Evolutionary conservation across 92 coral and sea anemone species (phyloP).

Genomic region (Epizoanthus scotinus): DNA sequence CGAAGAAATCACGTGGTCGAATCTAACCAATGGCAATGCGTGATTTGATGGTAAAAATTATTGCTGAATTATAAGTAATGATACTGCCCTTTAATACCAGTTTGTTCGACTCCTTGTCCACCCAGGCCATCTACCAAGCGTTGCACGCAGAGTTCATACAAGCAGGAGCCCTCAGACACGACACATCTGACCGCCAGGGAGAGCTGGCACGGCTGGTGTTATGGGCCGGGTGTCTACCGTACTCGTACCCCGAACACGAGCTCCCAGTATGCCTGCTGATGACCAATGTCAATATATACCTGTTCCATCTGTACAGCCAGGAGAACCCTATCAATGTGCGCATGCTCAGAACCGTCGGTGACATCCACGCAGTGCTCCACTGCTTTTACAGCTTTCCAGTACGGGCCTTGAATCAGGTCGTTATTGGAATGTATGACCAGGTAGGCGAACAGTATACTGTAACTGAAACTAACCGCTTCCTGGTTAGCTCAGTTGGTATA

Average conservation of each 20-base stretch:
- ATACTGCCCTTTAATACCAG: background rate
- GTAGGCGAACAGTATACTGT: constrained; percentile 12
- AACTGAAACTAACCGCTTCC: too few relatives aligned
- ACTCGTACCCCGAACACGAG: constrained; percentile 90
- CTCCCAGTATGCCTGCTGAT: constrained; percentile 89
- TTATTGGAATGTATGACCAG: constrained; percentile 88
- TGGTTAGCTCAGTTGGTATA: too few relatives aligned
- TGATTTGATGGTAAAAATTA: too few relatives aligned
- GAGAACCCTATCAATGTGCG: constrained; percentile 38
- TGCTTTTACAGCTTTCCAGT: constrained; percentile 85
- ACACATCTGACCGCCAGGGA: constrained; percentile 59
- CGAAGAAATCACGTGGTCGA: too few relatives aligned
- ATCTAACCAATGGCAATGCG: too few relatives aligned
- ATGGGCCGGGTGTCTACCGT: constrained; percentile 98
- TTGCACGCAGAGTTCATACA: constrained; percentile 80
- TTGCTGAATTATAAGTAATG: too few relatives aligned
- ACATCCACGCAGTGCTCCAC: constrained; percentile 62
- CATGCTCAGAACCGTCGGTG: constrained; percentile 46
- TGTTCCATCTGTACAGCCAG: constrained; percentile 72
- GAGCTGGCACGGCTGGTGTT: constrained; percentile 73
- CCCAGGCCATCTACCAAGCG: constrained; percentile 63
- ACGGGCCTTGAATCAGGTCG: constrained; percentile 71
- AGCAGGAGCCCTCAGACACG: constrained; percentile 65
- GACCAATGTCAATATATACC: constrained; percentile 82
- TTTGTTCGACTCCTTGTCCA: background rate